Conservation (phyloP, 2,113 vertebrate species). For the Misgurnus anguillicaudatus region DNA sequence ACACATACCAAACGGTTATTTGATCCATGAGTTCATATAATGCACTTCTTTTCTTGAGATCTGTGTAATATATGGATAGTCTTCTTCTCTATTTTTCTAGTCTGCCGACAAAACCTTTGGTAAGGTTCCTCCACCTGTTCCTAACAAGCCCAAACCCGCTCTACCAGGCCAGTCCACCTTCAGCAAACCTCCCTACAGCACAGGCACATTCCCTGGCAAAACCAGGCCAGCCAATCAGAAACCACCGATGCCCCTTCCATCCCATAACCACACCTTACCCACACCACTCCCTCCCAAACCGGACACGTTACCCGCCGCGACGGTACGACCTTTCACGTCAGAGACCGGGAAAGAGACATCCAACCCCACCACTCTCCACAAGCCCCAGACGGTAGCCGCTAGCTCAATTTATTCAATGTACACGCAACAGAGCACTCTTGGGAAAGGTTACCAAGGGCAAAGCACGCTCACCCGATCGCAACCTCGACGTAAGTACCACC, state of each 20-base stretch:
- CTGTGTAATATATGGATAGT: background rate
- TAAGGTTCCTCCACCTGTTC: constrained; percentile 83
- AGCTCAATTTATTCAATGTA: constrained; percentile 97
- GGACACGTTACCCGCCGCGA: constrained; percentile 85
- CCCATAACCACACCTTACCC: constrained; percentile 72
- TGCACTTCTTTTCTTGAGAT: background rate
- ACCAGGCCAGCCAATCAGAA: constrained; percentile 63
- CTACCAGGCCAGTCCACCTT: constrained; percentile 69
- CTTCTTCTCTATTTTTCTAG: constrained; percentile 64
- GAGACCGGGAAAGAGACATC: constrained; percentile 76
- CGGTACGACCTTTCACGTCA: constrained; percentile 87
- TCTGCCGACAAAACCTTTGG: constrained; percentile 71
- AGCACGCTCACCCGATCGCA: constrained; percentile 81
- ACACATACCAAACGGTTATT: background rate
- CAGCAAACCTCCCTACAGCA: constrained; percentile 70
- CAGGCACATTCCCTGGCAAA: constrained; percentile 76
- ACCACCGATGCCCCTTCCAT: constrained; percentile 48
- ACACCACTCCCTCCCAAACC: constrained; percentile 77
- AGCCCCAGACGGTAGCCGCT: constrained; percentile 86
- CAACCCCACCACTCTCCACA: constrained; percentile 72
- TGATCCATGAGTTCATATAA: too few relatives aligned
- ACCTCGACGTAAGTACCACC: constrained; percentile 70
- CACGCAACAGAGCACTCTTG: constrained; percentile 81
- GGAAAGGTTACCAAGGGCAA: constrained; percentile 85
- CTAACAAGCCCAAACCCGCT: constrained; percentile 85